phyloP scores from a whole-genome alignment of 2,797 vertebrate genomes.

The Diplodus sargus region DNA sequence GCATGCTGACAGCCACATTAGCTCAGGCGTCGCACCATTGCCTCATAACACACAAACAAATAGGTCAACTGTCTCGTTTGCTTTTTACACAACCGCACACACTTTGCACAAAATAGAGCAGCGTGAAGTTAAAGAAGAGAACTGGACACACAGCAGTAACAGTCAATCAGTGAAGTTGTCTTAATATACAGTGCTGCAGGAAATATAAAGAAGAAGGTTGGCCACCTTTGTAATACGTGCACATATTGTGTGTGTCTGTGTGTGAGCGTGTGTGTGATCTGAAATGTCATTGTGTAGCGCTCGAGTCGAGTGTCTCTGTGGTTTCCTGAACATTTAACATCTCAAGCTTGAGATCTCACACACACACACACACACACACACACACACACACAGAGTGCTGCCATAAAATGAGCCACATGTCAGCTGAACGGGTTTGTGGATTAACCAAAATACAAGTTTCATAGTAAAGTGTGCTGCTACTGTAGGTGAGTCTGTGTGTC shows the following conservation, averaged over 20 bases:
- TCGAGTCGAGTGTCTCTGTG: constrained; percentile 60
- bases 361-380: constrained; percentile 20
- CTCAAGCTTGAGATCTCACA: constrained; percentile 34
- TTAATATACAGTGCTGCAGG: neutral
- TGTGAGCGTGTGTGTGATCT: constrained; percentile 11
- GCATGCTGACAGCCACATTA: neutral
- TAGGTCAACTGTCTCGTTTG: neutral
- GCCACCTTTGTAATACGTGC: neutral
- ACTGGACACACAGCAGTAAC: neutral
- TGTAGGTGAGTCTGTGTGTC: neutral
- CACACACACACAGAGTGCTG: constrained; percentile 14
- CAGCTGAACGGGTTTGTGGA: constrained; percentile 35
- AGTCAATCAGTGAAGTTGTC: neutral
- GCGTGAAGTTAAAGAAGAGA: neutral
- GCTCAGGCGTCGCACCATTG: neutral
- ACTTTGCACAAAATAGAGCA: neutral
- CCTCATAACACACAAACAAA: neutral
- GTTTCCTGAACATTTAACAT: constrained; percentile 73
- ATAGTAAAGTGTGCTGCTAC: constrained; percentile 11
- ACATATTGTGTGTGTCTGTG: neutral
- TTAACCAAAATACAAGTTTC: constrained; percentile 31
- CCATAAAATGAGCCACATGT: constrained; percentile 16
- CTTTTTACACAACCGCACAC: neutral
- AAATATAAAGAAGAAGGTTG: neutral
- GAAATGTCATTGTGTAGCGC: constrained; percentile 67